phyloP scores from a whole-genome alignment of 2,888 invertebrate species.

The Uropetala carovei region DNA sequence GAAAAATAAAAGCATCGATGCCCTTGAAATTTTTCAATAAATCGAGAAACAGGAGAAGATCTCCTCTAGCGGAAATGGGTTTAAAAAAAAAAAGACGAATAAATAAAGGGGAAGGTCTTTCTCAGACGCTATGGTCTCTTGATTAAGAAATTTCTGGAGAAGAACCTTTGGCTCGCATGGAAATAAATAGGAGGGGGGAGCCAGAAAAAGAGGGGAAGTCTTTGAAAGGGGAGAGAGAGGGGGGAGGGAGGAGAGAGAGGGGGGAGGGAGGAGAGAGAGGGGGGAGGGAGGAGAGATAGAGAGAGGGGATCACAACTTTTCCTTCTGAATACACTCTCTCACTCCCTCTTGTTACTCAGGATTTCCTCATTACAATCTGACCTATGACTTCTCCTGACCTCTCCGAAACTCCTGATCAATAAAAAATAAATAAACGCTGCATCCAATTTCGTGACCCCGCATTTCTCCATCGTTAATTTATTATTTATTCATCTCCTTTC shows the following conservation, averaged over 20 bases:
- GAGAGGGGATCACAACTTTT: neutral
- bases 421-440: too few species aligned
- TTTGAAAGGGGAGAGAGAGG: slow-evolving; percentile 12
- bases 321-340: neutral
- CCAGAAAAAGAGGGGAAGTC: neutral
- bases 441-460: too few species aligned
- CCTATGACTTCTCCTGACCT: too few species aligned
- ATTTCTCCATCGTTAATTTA: too few species aligned
- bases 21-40: slow-evolving; percentile 32
- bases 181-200: neutral
- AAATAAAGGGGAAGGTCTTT: neutral
- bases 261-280: neutral
- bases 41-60: neutral
- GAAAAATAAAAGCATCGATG: slow-evolving; percentile 27
- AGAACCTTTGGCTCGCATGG: neutral
- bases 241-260: too few species aligned
- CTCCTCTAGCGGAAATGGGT: neutral
- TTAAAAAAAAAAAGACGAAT: slow-evolving; percentile 1
- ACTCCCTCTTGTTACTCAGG: too few species aligned
- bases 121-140: too few species aligned
- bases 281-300: neutral
- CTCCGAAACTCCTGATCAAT: too few species aligned
- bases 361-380: too few species aligned
- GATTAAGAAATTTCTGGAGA: slow-evolving; percentile 8
- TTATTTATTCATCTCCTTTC: too few species aligned